phyloP scores from a whole-genome alignment of 2,113 vertebrate species.

The Saguinus imperator region DNA sequence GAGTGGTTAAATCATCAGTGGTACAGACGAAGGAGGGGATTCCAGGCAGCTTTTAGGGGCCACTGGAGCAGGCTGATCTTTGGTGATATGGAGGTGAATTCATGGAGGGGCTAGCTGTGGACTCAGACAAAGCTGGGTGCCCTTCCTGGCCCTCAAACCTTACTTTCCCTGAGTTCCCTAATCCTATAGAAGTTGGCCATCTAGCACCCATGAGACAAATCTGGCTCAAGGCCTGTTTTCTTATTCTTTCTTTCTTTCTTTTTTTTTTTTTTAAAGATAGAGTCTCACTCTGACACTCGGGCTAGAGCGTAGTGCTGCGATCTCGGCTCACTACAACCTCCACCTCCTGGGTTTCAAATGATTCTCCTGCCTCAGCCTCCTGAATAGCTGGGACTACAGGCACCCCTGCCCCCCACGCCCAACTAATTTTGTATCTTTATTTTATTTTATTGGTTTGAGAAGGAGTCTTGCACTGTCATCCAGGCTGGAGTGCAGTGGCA shows the following conservation, averaged over 20 bases:
- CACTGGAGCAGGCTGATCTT: neutral
- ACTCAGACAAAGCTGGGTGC: neutral
- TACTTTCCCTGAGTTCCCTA: neutral
- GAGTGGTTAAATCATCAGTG: neutral
- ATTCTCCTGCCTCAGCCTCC: no score
- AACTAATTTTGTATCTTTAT: no score
- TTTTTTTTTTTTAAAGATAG: no score
- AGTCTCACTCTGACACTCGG: no score
- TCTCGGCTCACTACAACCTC: no score
- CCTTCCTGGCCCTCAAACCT: neutral
- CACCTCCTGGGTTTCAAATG: no score
- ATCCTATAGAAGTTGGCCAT: no score
- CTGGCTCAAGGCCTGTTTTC: neutral
- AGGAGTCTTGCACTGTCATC: no score
- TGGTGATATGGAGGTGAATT: neutral
- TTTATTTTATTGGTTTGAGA: no score
- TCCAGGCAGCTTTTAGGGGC: neutral
- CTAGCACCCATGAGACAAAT: neutral
- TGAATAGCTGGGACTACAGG: no score
- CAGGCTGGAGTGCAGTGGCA: no score
- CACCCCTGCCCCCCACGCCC: fast-evolving
- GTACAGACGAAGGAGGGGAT: neutral
- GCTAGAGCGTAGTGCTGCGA: no score
- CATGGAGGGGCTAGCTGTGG: neutral
- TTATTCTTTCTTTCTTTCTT: neutral